Conservation (phyloP, 2,797 vertebrate genomes). For the Rhodeus uyekii region DNA sequence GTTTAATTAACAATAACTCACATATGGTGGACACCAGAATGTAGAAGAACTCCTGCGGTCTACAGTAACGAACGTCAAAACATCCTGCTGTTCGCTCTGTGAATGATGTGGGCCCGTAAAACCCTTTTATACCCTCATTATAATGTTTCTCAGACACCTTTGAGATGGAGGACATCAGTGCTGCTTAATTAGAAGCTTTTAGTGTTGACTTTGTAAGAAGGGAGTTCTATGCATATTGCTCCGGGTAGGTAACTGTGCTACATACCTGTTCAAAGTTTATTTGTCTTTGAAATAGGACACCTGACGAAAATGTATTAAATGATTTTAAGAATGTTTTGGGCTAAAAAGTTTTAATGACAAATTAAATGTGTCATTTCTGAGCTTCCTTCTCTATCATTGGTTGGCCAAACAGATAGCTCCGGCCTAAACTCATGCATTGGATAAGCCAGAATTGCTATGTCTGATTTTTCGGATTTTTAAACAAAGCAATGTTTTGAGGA, state of each 20-base stretch:
- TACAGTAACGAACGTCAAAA: constrained; percentile 28
- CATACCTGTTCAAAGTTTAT: background rate
- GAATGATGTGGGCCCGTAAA: constrained; percentile 32
- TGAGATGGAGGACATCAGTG: constrained; percentile 8
- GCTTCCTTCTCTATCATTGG: background rate
- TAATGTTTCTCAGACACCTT: constrained; percentile 31
- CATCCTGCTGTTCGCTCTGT: constrained; percentile 10
- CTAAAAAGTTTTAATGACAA: background rate
- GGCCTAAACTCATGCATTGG: background rate
- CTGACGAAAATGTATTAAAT: background rate
- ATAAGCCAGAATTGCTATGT: background rate
- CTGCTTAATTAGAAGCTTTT: background rate
- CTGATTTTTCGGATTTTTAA: background rate
- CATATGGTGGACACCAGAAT: constrained; percentile 27
- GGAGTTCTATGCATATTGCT: background rate
- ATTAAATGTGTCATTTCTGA: background rate
- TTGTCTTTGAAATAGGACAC: background rate
- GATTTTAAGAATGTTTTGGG: background rate
- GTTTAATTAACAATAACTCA: constrained; percentile 26
- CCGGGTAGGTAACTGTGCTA: background rate
- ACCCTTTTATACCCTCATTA: constrained; percentile 38
- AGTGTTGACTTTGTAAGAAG: background rate
- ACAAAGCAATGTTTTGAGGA: background rate
- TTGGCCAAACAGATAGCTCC: background rate
- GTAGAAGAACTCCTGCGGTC: constrained; percentile 17